Evolutionary conservation across 2,113 vertebrate genomes (phyloP), one percentile per base, ranked within the genome.

Genomic region (Indri indri): DNA sequence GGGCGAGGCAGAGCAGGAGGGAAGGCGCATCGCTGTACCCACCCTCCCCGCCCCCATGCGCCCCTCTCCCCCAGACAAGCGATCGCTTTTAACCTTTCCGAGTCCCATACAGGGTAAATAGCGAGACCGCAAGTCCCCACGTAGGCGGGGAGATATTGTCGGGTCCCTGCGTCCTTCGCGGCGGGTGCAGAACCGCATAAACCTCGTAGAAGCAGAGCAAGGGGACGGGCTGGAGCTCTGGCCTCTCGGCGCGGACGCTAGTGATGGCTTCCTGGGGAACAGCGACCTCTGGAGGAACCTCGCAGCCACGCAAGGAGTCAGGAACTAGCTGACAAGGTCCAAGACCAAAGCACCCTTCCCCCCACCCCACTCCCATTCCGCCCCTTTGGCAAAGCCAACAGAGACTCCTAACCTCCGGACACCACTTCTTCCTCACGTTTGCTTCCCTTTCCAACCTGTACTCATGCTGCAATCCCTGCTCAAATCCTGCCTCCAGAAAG

Each of bases 261-360:
- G 47, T 10, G 71, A 54, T 5, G 32, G 91, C 97, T 95, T 97
- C 94, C 90, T 94, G 59, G 97, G 61, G 37, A 97, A 95, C 95
- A 97, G 97, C 90, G 96, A 94, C 97, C 97, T 85, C 97, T 98
- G 92, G 91, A 97, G 97, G 97, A 96, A 30, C 32, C 52, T n/a
- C 18, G 3, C 40, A 9, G 66, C 81, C 89, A 42, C 45, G 1
- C 57, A 63, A 52, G 32, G 57, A 85, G 63, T 59, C 83, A 45
- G 34, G 68, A 87, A 76, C 40, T 2, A 14, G n/a, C 52, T 3
- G 1, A 32, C 40, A 8, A 4, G 17, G 16, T 81, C 76, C 45
- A 9, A 76, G 22, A 50, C 71, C 63, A 40, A 3, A 70, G 61
- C 5, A 6, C 32, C 42, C 13, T 50, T 89, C 34, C 14, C 30